These are phyloP conservation scores for Sinopyrophorus schimmeli DNA, from an alignment of 2,888 invertebrate species.

Conservation along the genomic window DNA sequence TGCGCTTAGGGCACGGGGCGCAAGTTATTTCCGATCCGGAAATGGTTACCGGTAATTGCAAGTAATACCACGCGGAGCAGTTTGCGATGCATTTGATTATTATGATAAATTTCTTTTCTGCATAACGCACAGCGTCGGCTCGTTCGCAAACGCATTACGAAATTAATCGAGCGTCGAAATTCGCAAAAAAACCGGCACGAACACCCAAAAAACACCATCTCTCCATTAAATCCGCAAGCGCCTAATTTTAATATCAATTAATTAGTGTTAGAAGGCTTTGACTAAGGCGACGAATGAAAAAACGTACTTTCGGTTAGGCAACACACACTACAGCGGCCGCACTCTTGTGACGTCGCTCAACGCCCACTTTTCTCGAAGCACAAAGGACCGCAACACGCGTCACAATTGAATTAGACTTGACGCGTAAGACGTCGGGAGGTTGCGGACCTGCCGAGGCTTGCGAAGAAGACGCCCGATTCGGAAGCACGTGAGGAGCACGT, in stretches of 20 bases:
- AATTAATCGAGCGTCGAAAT: background rate
- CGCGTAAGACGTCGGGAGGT: no score
- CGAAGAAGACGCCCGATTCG: constrained; percentile 6
- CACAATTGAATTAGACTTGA: no score
- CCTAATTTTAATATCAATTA: no score
- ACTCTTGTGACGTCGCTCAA: background rate
- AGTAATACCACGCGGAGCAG: constrained; percentile 52
- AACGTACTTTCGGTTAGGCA: constrained; percentile 5
- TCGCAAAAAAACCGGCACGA: no score
- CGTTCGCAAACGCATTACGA: background rate
- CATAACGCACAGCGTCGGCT: background rate
- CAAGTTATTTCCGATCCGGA: constrained; percentile 54
- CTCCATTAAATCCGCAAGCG: no score
- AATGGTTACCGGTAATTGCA: constrained; percentile 56
- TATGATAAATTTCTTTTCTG: constrained; percentile 19
- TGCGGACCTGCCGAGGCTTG: constrained; percentile 5
- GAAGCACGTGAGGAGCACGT: constrained; percentile 52
- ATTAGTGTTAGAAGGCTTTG: no score
- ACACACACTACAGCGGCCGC: constrained; percentile 6
- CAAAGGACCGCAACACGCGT: background rate
- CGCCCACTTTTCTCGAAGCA: background rate
- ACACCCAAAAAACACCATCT: no score
- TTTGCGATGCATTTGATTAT: constrained; percentile 35
- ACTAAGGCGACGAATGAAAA: no score
- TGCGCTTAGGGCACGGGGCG: constrained; percentile 44